phyloP scores from a whole-genome alignment of 2,888 invertebrate genomes.

The Dascillus cervinus region DNA sequence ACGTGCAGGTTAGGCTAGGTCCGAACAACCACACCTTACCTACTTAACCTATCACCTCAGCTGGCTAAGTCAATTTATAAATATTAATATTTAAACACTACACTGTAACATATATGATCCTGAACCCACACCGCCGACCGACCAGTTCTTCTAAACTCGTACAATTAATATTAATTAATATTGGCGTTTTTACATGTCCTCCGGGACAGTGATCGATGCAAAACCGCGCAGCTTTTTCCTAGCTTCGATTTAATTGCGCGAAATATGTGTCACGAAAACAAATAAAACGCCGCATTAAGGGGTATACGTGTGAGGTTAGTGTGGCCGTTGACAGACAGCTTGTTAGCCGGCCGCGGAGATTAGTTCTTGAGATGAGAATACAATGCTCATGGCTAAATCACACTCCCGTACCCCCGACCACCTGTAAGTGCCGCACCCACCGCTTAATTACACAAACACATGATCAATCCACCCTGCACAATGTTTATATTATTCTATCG shows the following conservation, averaged over 20 bases:
- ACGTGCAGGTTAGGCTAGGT: slow-evolving; percentile 22
- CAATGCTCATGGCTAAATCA: slow-evolving; percentile 11
- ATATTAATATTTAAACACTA: slow-evolving; percentile 39
- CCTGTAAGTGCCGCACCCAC: slow-evolving; percentile 16
- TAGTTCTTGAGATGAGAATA: slow-evolving; percentile 16
- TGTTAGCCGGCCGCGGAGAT: slow-evolving; percentile 18
- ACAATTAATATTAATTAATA: slow-evolving; percentile 27
- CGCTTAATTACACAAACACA: slow-evolving; percentile 18
- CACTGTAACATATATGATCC: slow-evolving; percentile 28
- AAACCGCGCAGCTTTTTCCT: too few relatives aligned
- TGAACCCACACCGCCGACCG: slow-evolving; percentile 22
- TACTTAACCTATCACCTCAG: slow-evolving; percentile 40
- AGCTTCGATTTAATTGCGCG: too few relatives aligned
- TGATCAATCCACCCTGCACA: slow-evolving; percentile 17
- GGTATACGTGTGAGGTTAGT: slow-evolving; percentile 11
- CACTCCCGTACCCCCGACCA: slow-evolving; percentile 15
- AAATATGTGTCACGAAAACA: too few relatives aligned
- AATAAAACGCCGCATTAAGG: too few relatives aligned
- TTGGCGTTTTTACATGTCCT: too few relatives aligned
- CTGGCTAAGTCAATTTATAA: slow-evolving; percentile 40
- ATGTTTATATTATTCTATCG: slow-evolving; percentile 20
- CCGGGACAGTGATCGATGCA: too few relatives aligned
- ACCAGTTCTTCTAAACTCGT: slow-evolving; percentile 24
- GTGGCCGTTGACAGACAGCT: slow-evolving; percentile 18
- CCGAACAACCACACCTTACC: slow-evolving; percentile 35